Evolutionary conservation across 2,113 vertebrate species (phyloP), one percentile per base, ranked within the genome.

Genomic region (Micronycteris hirsuta): DNA sequence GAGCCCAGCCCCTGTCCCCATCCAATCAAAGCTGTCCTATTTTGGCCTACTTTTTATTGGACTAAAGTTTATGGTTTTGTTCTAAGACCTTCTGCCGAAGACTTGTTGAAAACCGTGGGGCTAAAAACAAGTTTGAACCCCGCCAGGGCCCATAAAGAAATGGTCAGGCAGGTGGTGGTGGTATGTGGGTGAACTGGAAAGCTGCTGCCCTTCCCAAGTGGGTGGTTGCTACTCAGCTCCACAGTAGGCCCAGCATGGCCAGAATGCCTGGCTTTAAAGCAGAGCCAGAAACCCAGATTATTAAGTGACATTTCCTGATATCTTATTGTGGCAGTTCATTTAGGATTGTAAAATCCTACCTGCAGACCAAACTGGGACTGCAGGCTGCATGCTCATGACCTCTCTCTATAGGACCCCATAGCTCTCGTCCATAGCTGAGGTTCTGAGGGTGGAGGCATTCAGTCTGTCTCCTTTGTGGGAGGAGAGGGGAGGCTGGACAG

Each of bases 371-470:
- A 10, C 17, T 45, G 47, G 36, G 26, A 31, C 31, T 8, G 7
- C 61, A 36, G 28, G n/a, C 81, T 61, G 3, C 49, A 52, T 9
- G 20, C 76, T 8, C 12, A 4, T 6, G 41, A 14, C 67, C 13
- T 88, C 52, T 76, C 45, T 58, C 41, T 17, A n/a, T 61, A 56
- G 78, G 36, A 84, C 36, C 17, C 43, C 4, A 0, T 13, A 63
- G 36, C 58, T 52, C 31, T 28, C 1, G 0, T 36, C 19, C 2
- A 22, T 31, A 52, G 17, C 65, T 12, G 9, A 28, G 36, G 26
- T 41, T 36, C 77, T 58, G 58, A 47, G n/a, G n/a, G 20, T 4
- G 0, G n/a, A 31, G 43, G 5, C 14, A 0, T 7, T 45, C 7
- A 11, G 26, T 28, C 38, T 19, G 36, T 38, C 24, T 20, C 36